phyloP scores from a whole-genome alignment of 2,888 invertebrate species.

The Xestobium rufovillosum region DNA sequence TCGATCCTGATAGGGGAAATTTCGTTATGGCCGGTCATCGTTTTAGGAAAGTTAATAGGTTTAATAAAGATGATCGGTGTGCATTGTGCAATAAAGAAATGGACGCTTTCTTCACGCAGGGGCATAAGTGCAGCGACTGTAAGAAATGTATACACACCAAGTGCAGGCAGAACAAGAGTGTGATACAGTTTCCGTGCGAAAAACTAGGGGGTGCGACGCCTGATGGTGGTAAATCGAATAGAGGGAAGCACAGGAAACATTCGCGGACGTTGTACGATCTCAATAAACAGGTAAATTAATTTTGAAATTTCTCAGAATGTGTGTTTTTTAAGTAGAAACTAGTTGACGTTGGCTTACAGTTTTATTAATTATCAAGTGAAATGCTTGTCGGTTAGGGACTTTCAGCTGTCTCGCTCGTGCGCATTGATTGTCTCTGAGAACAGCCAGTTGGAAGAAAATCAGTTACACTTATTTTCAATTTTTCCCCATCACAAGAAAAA shows the following conservation, averaged over 20 bases:
- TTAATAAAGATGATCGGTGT: conserved; percentile 76
- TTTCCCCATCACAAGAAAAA: too few relatives aligned
- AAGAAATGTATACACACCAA: conserved; percentile 82
- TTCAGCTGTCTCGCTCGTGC: too few relatives aligned
- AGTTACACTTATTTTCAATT: too few relatives aligned
- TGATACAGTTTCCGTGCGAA: conserved; percentile 65
- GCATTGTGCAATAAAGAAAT: conserved; percentile 73
- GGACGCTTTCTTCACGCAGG: conserved; percentile 73
- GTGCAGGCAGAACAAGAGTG: conserved; percentile 78
- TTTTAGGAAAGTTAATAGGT: conserved; percentile 68
- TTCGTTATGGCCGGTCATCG: conserved; percentile 70
- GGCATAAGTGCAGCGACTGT: conserved; percentile 74
- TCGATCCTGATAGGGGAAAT: conserved; percentile 52
- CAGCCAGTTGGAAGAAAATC: too few relatives aligned
- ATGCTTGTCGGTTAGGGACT: too few relatives aligned
- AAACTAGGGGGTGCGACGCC: conserved; percentile 37
- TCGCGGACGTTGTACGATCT: conserved; percentile 49
- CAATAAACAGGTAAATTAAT: conserved; percentile 48
- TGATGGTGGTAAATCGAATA: conserved; percentile 46
- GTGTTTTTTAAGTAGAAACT: too few relatives aligned
- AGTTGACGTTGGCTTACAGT: too few relatives aligned
- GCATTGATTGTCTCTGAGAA: too few relatives aligned
- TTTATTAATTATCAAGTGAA: too few relatives aligned
- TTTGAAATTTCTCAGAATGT: too few relatives aligned
- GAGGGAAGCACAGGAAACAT: conserved; percentile 59